phyloP scores from a whole-genome alignment of 2,113 vertebrate species.

The Morone chrysops region DNA sequence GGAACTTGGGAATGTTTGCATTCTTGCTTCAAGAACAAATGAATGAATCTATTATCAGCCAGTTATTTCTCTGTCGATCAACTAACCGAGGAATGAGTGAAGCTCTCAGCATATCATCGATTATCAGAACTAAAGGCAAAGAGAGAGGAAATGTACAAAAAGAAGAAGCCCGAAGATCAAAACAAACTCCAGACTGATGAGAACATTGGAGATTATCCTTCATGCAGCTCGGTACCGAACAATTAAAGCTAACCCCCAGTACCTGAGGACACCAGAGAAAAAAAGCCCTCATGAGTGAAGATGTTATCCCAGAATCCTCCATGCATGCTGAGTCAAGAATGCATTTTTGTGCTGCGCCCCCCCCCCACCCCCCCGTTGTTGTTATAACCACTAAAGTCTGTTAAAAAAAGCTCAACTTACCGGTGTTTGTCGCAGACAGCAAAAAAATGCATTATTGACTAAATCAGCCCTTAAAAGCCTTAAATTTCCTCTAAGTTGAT shows the following conservation, averaged over 20 bases:
- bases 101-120: not conserved
- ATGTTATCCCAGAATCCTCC: constrained; percentile 52
- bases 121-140: not conserved
- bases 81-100: not conserved
- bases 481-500: constrained; percentile 14
- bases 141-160: not conserved
- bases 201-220: not conserved
- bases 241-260: constrained; percentile 8
- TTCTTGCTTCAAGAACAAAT: not conserved
- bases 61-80: not conserved
- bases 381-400: not conserved
- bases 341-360: constrained; percentile 61
- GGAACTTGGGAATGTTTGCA: not conserved
- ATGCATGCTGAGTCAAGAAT: constrained; percentile 70
- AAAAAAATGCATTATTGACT: constrained; percentile 67
- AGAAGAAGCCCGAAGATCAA: not conserved
- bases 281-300: constrained; percentile 25
- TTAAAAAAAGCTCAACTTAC: not conserved
- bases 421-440: not conserved
- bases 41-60: not conserved
- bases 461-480: constrained; percentile 17
- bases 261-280: constrained; percentile 38
- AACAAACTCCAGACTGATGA: not conserved
- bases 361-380: not conserved
- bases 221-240: constrained; percentile 1